A percentile compares a stretch with the other conserved stretches of the same genome.
phyloP scores from a whole-genome alignment of 2,113 vertebrate species.

The Entelurus aequoreus region DNA sequence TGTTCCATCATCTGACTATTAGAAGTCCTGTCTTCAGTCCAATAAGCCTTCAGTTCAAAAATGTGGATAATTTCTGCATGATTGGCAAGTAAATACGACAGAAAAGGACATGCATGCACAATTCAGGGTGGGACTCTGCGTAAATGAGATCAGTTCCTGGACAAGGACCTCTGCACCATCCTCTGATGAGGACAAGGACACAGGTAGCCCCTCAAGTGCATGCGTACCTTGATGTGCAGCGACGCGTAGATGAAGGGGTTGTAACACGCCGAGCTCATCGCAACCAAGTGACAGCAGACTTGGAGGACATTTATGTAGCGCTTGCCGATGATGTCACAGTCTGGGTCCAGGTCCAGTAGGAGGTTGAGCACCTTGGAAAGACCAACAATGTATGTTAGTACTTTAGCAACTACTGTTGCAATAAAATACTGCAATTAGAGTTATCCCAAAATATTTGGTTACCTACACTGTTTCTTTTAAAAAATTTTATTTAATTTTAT shows the following conservation, averaged over 20 bases:
- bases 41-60: too few relatives aligned
- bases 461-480: too few relatives aligned
- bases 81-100: not conserved
- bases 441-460: too few relatives aligned
- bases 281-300: constrained; percentile 73
- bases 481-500: too few relatives aligned
- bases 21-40: too few relatives aligned
- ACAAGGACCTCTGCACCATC: constrained; percentile 10
- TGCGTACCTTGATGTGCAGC: constrained; percentile 74
- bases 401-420: not conserved
- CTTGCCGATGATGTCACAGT: constrained; percentile 72
- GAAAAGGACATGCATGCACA: not conserved
- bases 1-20: too few relatives aligned
- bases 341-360: constrained; percentile 70
- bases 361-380: constrained; percentile 71
- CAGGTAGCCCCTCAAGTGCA: constrained; percentile 66
- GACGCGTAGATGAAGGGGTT: constrained; percentile 81
- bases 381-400: constrained; percentile 19
- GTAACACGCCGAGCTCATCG: constrained; percentile 78
- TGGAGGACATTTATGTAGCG: constrained; percentile 73
- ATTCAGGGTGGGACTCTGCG: constrained; percentile 4
- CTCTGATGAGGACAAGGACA: constrained; percentile 39
- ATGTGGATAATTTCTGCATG: not conserved
- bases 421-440: too few relatives aligned
- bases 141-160: constrained; percentile 34